Evolutionary conservation across 2,113 vertebrate species (phyloP), one percentile per base, ranked within the genome.

Genomic region (Malurus cyaneus): DNA sequence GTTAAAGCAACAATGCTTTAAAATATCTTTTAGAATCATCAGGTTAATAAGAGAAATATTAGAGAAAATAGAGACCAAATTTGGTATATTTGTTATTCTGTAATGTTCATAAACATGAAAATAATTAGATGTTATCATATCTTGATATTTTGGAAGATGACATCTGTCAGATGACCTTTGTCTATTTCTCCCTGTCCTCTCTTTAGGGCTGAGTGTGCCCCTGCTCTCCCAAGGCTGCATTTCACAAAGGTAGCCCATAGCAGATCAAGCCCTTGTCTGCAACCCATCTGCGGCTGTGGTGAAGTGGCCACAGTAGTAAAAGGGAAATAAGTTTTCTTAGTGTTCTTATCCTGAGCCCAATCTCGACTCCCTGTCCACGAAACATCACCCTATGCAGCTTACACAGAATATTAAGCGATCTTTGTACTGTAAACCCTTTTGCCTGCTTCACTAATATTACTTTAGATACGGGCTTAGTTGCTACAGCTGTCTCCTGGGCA

Each of bases 401-500:
- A 83, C 36, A 12, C 28, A 72, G 89, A 90, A 77, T 74, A 93
- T 82, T 85, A 93, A 94, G 82, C 84, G 82, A n/a, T 93, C 82
- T 93, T 90, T 88, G 64, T 79, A 88, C 82, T 91, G 80, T 81
- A 92, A 92, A 92, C 94, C 89, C 83, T 87, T 96, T 92, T 69
- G 47, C 88, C 57, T 93, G 57, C 57, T 88, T 91, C 83, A 53
- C 85, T 94, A 94, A 92, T 94, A 79, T 60, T 77, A 42, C 80
- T 94, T 90, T 50, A 92, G 71, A 70, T 46, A 60, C 2, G 6
- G 65, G 85, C 59, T 91, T 94, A 73, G 65, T 76, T 66, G 71
- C 71, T 93, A 61, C 88, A 77, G 53, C 91, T 93, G 92, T 96
- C 96, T 96, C 92, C 95, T 88, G 94, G 93, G 96, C 87, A 96